Evolutionary conservation across 1,140 invertebrate genomes (phyloP).

Genomic region (Drosophila lini): DNA sequence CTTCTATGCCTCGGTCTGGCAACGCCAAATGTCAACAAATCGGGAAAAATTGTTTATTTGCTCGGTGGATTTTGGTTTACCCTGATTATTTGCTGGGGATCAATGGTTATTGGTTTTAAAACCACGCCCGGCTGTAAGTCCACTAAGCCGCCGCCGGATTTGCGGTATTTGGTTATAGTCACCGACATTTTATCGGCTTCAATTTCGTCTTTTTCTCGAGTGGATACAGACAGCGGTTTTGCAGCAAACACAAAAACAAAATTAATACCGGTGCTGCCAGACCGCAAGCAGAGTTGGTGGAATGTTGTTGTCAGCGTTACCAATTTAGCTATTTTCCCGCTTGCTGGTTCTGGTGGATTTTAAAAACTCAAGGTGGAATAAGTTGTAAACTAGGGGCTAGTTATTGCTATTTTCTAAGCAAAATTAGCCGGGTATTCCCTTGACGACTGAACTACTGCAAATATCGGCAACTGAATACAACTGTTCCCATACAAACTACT

Average conservation of each 20-base stretch:
- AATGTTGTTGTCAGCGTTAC: neutral
- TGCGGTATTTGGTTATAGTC: constrained; percentile 71
- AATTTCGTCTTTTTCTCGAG: neutral
- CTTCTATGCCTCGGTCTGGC: neutral
- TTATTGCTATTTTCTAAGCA: no score
- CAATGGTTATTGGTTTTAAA: constrained; percentile 20
- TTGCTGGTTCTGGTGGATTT: no score
- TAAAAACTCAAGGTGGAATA: no score
- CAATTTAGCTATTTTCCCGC: no score
- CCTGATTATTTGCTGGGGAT: constrained; percentile 31
- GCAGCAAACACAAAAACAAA: neutral
- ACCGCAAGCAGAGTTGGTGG: neutral
- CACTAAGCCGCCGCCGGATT: constrained; percentile 35
- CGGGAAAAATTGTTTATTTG: neutral
- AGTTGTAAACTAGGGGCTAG: no score
- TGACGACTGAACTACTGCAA: no score
- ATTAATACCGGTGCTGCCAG: neutral
- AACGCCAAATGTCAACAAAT: constrained; percentile 21
- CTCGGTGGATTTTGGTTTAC: constrained; percentile 29
- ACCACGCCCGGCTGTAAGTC: constrained; percentile 23
- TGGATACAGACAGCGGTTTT: neutral
- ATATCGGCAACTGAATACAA: no score
- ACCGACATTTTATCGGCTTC: constrained; percentile 54
- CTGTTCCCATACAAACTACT: no score
- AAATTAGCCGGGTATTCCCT: no score